Percentiles rank a stretch among this genome's conserved stretches.
phyloP scores from a whole-genome alignment of 2,113 vertebrate species.

The Empidonax alnorum region DNA sequence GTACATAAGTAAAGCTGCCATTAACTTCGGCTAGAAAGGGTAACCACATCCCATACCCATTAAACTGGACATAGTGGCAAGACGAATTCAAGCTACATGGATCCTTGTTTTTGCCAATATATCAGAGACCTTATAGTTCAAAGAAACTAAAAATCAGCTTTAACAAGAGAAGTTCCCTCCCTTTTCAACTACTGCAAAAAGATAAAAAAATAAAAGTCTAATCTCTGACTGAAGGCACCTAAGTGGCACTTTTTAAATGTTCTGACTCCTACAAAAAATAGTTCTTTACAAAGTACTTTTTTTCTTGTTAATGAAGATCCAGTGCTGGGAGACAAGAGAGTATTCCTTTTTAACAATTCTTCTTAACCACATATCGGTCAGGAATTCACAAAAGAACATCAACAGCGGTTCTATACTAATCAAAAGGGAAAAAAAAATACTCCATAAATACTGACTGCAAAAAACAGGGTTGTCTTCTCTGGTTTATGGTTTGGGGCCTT shows the following conservation, averaged over 20 bases:
- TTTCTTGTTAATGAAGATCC: background rate
- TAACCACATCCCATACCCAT: background rate
- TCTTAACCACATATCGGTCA: fast-evolving
- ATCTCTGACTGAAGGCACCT: background rate
- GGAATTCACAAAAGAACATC: background rate
- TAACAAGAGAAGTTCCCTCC: background rate
- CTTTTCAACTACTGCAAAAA: background rate
- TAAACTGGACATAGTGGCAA: background rate
- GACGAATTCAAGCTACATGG: background rate
- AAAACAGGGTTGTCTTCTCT: background rate
- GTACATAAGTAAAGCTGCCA: background rate
- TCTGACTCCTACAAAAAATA: background rate
- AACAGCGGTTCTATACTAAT: background rate
- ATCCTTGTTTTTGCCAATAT: background rate
- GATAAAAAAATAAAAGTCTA: background rate
- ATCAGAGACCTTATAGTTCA: background rate
- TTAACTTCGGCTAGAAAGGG: background rate
- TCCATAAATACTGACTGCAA: background rate
- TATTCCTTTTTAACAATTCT: background rate
- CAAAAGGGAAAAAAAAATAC: background rate
- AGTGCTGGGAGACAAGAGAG: background rate
- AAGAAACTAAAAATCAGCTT: background rate
- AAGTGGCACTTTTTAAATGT: background rate
- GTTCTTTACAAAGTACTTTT: background rate
- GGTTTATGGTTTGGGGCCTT: background rate